These are phyloP conservation scores for Morpho helenor DNA, from an alignment of 2,888 invertebrate species.

Conservation along the genomic window DNA sequence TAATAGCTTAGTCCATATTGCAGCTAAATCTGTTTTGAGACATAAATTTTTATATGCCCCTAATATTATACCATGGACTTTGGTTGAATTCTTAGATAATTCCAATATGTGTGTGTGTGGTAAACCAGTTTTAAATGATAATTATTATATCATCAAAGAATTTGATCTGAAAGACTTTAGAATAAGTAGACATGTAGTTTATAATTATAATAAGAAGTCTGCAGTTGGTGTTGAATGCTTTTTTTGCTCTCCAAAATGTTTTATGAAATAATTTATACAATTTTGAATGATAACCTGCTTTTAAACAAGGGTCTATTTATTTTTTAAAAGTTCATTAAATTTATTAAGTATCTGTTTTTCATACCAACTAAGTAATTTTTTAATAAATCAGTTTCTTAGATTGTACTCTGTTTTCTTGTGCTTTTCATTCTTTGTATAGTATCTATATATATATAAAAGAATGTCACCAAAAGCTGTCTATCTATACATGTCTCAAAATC, in stretches of 20 bases:
- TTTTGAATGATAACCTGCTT: no score
- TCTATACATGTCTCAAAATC: no score
- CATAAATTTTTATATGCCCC: slow-evolving; percentile 75
- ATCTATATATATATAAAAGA: no score
- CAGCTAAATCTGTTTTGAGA: slow-evolving; percentile 75
- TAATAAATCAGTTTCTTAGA: no score
- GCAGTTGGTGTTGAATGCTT: slow-evolving; percentile 78
- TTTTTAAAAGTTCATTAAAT: no score
- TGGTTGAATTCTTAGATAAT: slow-evolving; percentile 80
- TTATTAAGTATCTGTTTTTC: no score
- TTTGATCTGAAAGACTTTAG: slow-evolving; percentile 59
- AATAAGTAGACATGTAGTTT: slow-evolving; percentile 56
- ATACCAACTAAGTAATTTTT: no score
- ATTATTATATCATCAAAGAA: slow-evolving; percentile 45
- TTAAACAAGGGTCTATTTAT: no score
- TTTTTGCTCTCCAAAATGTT: slow-evolving; percentile 80
- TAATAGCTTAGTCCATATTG: slow-evolving; percentile 73
- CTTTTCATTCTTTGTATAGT: no score
- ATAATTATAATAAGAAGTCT: slow-evolving; percentile 47
- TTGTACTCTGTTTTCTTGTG: no score
- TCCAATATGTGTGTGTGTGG: slow-evolving; percentile 83
- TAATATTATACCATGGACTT: slow-evolving; percentile 77
- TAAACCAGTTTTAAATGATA: slow-evolving; percentile 56
- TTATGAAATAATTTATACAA: slow-evolving; percentile 30
- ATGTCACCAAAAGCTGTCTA: no score